Evolutionary conservation across 2,888 invertebrate genomes (phyloP).

Genomic region (Exocentrus adspersus): DNA sequence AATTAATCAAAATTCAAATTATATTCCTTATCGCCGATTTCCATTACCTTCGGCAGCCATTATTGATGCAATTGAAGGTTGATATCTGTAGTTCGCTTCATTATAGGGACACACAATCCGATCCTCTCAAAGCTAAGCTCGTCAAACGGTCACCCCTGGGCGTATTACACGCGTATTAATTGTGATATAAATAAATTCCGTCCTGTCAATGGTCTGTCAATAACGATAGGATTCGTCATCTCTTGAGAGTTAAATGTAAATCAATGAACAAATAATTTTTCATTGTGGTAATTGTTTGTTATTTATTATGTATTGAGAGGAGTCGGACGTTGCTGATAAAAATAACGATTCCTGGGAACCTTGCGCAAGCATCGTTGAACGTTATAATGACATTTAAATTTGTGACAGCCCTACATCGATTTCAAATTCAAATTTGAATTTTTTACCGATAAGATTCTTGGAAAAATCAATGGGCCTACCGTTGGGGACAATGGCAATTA

Average conservation of each 20-base stretch:
- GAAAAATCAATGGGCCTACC: slow-evolving; percentile 1
- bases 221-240: too few relatives aligned
- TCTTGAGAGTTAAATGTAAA: slow-evolving; percentile 17
- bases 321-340: slow-evolving; percentile 11
- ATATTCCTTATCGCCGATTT: background rate
- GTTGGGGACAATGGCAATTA: too few relatives aligned
- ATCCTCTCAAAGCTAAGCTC: slow-evolving; percentile 23
- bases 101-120: slow-evolving; percentile 23
- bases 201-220: slow-evolving; percentile 29
- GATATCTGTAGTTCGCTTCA: background rate
- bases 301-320: slow-evolving; percentile 18
- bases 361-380: slow-evolving; percentile 19
- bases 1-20: background rate
- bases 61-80: slow-evolving; percentile 33
- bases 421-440: background rate
- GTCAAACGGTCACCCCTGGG: slow-evolving; percentile 31
- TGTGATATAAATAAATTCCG: slow-evolving; percentile 30
- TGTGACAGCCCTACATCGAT: slow-evolving; percentile 9
- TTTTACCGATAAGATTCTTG: background rate
- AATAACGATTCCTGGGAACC: slow-evolving; percentile 16
- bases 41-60: background rate
- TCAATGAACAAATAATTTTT: slow-evolving; percentile 21
- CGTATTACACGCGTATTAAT: slow-evolving; percentile 32
- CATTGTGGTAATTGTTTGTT: slow-evolving; percentile 1
- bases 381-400: slow-evolving; percentile 2